Percentiles rank a stretch among this genome's conserved stretches.
Conservation (phyloP, 2,888 invertebrate species). For the Hypercompe scribonia region DNA sequence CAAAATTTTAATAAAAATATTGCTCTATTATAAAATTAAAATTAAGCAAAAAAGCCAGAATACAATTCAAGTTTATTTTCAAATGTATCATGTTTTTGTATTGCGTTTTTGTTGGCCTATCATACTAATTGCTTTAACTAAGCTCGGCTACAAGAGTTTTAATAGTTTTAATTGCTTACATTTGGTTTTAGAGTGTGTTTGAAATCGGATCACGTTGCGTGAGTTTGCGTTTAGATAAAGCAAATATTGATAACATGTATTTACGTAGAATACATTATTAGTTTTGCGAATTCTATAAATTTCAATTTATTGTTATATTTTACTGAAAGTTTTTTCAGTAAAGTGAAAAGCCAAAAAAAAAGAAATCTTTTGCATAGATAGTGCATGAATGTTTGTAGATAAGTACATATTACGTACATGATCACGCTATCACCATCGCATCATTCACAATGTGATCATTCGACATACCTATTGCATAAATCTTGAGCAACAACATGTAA, state of each 20-base stretch:
- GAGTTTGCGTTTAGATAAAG: slow-evolving; percentile 27
- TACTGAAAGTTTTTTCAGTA: neutral
- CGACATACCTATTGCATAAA: neutral
- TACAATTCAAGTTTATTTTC: neutral
- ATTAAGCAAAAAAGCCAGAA: neutral
- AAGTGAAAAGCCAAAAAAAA: neutral
- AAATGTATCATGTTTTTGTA: neutral
- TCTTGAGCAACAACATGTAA: slow-evolving; percentile 16
- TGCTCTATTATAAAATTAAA: neutral
- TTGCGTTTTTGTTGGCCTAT: slow-evolving; percentile 63
- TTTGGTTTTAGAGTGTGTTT: slow-evolving; percentile 38
- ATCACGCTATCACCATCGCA: neutral
- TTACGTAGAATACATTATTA: slow-evolving; percentile 26
- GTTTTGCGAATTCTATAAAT: slow-evolving; percentile 1
- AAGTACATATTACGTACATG: neutral
- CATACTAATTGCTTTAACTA: slow-evolving; percentile 59
- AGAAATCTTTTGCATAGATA: neutral
- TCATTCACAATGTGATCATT: neutral
- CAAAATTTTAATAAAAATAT: neutral
- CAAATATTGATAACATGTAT: slow-evolving; percentile 19
- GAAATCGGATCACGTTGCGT: slow-evolving; percentile 42
- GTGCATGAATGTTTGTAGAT: neutral
- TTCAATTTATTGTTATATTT: neutral
- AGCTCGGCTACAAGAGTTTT: slow-evolving; percentile 48
- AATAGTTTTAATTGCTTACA: slow-evolving; percentile 50